Evolutionary conservation across 2,888 invertebrate genomes (phyloP), one percentile per base, ranked within the genome.

Genomic region (Bruchidius siliquastri): DNA sequence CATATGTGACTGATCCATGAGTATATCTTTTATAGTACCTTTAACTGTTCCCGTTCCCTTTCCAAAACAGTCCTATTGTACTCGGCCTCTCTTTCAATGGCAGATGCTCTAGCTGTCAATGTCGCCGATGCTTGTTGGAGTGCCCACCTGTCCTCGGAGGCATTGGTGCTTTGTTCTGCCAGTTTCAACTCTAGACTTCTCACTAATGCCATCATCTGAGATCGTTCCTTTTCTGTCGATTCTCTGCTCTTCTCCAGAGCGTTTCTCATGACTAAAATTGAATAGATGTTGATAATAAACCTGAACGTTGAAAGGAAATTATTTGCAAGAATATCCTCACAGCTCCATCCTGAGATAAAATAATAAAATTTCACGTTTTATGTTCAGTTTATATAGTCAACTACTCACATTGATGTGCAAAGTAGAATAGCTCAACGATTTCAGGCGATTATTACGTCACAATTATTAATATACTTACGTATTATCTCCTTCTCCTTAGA

Each of bases 41-140:
- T 90, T 6, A 91, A 83, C 85, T 91, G 90, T 78, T 90, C 90
- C 72, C 90, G 88, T 83, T 91, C 91, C 75, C 89, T 87, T 78
- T 90, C 90, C 0, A 91, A 82, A 22, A 89, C 83, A 76, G 87
- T 87, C 80, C 89, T 88, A 13, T 88, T 89, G 80, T 89, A 90
- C 81, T 91, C 90, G 0, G 88, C 88, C 83, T 91, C 91, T 78
- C 90, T 88, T 79, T 88, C 89, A 70, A 91, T 88, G 0, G 91
- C 91, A n/a, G 90, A 88, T 73, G 89, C 88, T 83, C 90, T 89
- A 73, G 90, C 90, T 73, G 90, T 89, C 79, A 91, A 87, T 74
- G 89, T 90, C 84, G 90, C 88, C 79, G 88, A 88, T 79, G 90
- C 90, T 82, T 91, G 90, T 79, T 90, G 90, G 21, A 91, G 81